Evolutionary conservation across 2,888 invertebrate genomes (phyloP), one percentile per base, ranked within the genome.

Genomic region (Campoletis raptor): DNA sequence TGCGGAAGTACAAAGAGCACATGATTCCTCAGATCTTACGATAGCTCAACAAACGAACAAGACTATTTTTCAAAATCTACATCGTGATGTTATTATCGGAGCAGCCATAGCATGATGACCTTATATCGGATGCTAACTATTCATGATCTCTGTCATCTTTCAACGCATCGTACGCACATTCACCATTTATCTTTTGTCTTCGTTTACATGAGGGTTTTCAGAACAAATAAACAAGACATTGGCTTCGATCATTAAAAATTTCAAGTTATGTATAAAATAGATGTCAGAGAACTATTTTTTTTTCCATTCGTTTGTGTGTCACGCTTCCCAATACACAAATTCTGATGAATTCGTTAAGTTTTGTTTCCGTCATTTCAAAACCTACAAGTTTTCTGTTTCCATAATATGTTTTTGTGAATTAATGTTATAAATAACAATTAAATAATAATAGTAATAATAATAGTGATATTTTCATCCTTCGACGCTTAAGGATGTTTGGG

Each of bases 161-260:
- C 52, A 64, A 48, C 54, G 70, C 73, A 73, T 64, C 54, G 66
- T 69, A 79, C 48, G 48, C 37, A 37, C 37, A 45, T 30, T 48
- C 48, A 61, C 73, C 69, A 79, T 82, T 82, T 78, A 82, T 85
- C 85, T 82, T 69, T 67, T 42, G 66, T 85, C 78, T 48, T 78
- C 77, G 42, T 78, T 52, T 54, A 30, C 30, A 61, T 30, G 15
- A 12, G 61, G 0, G 15, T 5, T 61, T 61, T 61, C 5, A 61
- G 30, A 61, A 6, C 6, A 30, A 61, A 21, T 61, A 12, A 61
- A 61, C 61, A 12, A 61, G 61, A 7, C 30, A 3, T 24, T 61
- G 61, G 30, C 12, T 30, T 2, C 15, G 0, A 30, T 7, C 12
- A 6, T 30, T 5, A 15, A 30, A 30, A 61, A 61, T 30, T 1